These are phyloP conservation scores for Hylyphantes graminicola DNA, from an alignment of 1,140 invertebrate species.

Conservation along the genomic window DNA sequence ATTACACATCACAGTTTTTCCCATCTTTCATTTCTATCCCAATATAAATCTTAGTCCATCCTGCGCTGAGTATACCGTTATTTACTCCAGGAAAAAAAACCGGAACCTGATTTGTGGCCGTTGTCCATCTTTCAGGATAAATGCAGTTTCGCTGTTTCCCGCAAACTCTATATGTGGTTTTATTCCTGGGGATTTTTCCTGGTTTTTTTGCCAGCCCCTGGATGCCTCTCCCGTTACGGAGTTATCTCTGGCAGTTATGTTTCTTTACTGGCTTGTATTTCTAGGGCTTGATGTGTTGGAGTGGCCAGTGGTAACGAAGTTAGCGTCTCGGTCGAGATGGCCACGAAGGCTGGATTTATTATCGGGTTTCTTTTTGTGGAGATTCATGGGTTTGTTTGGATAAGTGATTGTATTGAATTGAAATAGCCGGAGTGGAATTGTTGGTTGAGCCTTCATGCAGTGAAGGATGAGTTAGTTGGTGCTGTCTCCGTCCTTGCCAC, in stretches of 20 bases:
- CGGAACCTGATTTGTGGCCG: slow-evolving; percentile 23
- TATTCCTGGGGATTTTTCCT: background rate
- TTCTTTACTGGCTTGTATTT: background rate
- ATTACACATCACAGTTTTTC: background rate
- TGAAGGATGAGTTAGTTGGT: too few relatives aligned
- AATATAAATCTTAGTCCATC: slow-evolving; percentile 10
- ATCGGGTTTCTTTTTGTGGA: too few relatives aligned
- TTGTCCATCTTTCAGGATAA: slow-evolving; percentile 25
- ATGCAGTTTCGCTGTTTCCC: slow-evolving; percentile 25
- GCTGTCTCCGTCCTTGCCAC: too few relatives aligned
- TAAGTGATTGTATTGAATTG: too few relatives aligned
- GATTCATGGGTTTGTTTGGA: too few relatives aligned
- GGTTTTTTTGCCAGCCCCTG: background rate
- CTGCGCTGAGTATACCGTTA: slow-evolving; percentile 7
- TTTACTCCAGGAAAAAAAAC: slow-evolving; percentile 2
- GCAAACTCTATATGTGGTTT: background rate
- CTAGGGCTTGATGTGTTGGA: background rate
- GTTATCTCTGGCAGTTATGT: slow-evolving; percentile 8
- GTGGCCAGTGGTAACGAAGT: background rate
- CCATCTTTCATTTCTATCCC: background rate
- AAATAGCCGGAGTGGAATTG: too few relatives aligned
- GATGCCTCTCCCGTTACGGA: background rate
- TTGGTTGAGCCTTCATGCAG: too few relatives aligned
- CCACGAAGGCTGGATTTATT: background rate
- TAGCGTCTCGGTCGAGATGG: background rate